phyloP scores from a whole-genome alignment of 2,888 invertebrate genomes.

The Hofmannophila pseudospretella region DNA sequence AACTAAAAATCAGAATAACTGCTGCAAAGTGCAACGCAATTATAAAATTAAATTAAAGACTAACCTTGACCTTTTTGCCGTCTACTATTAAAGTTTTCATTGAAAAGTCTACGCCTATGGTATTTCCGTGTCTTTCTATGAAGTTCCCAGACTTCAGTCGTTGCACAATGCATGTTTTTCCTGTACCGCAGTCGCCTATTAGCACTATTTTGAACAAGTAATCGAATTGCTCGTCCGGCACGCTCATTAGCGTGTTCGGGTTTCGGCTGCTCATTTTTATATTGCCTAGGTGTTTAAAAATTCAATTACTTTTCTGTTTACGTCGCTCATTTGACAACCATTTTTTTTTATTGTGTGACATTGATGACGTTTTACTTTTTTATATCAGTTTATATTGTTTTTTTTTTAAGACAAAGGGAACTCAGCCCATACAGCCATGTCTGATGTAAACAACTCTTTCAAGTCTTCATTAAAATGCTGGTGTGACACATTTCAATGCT shows the following conservation, averaged over 20 bases:
- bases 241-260: constrained; percentile 86
- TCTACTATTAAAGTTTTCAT: constrained; percentile 98
- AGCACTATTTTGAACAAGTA: constrained; percentile 96
- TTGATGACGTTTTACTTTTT: constrained; percentile 16
- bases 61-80: constrained; percentile 95
- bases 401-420: too few relatives aligned
- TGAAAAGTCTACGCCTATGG: constrained; percentile 98
- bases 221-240: constrained; percentile 91
- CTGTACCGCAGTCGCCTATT: constrained; percentile 93
- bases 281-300: constrained; percentile 31
- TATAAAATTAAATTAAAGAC: constrained; percentile 29
- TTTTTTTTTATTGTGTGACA: constrained; percentile 2
- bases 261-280: constrained; percentile 83
- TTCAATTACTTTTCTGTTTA: constrained; percentile 35
- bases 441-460: too few relatives aligned
- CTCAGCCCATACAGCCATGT: too few relatives aligned
- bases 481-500: too few relatives aligned
- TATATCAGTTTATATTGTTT: too few relatives aligned
- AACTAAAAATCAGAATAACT: constrained; percentile 8
- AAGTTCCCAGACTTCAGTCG: constrained; percentile 97
- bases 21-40: constrained; percentile 13
- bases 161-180: constrained; percentile 97
- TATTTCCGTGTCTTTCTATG: constrained; percentile 96
- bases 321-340: constrained; percentile 38
- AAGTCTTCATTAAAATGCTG: too few relatives aligned